phyloP scores from a whole-genome alignment of 1,140 invertebrate species.

The Maniola jurtina region DNA sequence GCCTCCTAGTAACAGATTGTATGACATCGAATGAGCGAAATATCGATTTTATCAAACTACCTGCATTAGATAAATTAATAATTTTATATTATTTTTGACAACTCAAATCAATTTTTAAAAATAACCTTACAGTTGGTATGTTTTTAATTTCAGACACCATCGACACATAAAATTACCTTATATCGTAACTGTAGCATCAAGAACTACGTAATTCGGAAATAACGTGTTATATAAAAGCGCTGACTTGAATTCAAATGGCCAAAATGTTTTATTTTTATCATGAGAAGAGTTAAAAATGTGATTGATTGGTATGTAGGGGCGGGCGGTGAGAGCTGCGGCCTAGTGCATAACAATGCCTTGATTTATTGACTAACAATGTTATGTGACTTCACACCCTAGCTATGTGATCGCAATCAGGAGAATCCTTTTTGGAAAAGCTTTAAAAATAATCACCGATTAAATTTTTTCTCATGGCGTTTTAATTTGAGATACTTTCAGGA shows the following conservation, averaged over 20 bases:
- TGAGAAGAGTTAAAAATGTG: constrained; percentile 29
- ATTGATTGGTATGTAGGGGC: constrained; percentile 52
- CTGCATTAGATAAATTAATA: too few species aligned
- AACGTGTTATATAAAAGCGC: constrained; percentile 26
- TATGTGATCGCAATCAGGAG: neutral
- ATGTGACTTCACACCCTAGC: neutral
- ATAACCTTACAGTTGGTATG: too few species aligned
- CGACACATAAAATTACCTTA: neutral
- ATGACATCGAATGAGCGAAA: too few species aligned
- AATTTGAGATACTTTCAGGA: neutral
- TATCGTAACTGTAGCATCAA: constrained; percentile 18
- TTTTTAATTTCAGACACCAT: constrained; percentile 5
- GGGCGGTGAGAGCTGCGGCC: constrained; percentile 43
- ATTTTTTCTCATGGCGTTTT: neutral
- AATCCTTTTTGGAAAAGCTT: too few species aligned
- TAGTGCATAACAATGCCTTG: constrained; percentile 37
- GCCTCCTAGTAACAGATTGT: too few species aligned
- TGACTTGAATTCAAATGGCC: constrained; percentile 21
- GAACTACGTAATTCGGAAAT: constrained; percentile 27
- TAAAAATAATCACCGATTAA: too few species aligned
- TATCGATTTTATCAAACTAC: too few species aligned
- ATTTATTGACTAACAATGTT: constrained; percentile 8
- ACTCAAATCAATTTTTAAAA: too few species aligned
- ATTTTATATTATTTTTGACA: too few species aligned
- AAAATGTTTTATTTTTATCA: constrained; percentile 21